Percentiles rank a stretch among this genome's conserved stretches.
phyloP scores from a whole-genome alignment of 2,797 vertebrate species.

The Alcedo quadribrachys region DNA sequence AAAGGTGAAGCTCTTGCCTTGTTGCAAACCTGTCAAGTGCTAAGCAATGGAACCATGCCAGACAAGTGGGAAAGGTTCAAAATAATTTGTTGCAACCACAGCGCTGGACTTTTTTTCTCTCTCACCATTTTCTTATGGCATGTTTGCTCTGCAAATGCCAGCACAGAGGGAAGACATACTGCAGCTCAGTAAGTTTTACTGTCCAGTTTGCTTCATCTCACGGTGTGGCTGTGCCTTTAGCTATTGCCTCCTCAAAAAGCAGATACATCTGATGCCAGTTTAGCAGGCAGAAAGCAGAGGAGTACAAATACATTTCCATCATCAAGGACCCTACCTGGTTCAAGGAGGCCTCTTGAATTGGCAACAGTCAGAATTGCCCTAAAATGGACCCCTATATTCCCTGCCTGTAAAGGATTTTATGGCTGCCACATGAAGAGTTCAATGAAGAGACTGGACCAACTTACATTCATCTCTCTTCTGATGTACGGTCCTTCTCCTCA shows the following conservation, averaged over 20 bases:
- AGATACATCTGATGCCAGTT: background rate
- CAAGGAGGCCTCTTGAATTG: background rate
- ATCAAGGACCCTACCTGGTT: background rate
- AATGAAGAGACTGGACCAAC: background rate
- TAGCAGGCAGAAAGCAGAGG: background rate
- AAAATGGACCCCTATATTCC: background rate
- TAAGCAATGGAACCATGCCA: background rate
- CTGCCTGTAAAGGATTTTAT: background rate
- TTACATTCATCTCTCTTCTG: background rate
- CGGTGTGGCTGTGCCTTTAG: background rate
- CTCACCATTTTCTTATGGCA: background rate
- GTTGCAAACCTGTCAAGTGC: background rate
- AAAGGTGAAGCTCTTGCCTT: background rate
- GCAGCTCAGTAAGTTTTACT: background rate
- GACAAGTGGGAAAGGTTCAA: background rate
- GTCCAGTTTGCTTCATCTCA: background rate
- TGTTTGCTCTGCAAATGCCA: background rate
- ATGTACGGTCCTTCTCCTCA: fast-evolving
- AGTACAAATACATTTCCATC: background rate
- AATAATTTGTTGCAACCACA: background rate
- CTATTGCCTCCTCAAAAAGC: background rate
- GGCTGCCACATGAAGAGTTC: background rate
- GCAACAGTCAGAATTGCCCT: background rate
- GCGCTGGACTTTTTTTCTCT: background rate
- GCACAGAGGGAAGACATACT: background rate